phyloP scores from a whole-genome alignment of 2,888 invertebrate species.

The Drosophila incognita region DNA sequence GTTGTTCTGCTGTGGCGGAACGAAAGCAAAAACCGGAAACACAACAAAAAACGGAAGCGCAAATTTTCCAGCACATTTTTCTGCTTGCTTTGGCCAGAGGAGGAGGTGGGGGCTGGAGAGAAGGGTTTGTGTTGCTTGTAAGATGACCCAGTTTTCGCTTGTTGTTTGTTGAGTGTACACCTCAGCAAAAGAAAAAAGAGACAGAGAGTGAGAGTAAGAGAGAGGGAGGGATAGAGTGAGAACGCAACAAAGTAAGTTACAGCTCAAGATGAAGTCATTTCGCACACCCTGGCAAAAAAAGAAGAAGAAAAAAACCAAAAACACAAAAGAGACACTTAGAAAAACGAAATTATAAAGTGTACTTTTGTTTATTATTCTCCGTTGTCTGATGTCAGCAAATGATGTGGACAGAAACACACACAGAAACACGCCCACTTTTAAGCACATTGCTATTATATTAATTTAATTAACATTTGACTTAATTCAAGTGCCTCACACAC shows the following conservation, averaged over 20 bases:
- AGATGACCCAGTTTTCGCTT: conserved; percentile 70
- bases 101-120: background rate
- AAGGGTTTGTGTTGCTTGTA: conserved; percentile 3
- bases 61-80: conserved; percentile 83
- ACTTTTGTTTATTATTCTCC: conserved; percentile 14
- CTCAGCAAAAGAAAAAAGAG: background rate
- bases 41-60: conserved; percentile 82
- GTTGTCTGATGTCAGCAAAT: conserved; percentile 55
- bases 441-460: conserved; percentile 36
- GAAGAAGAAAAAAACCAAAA: background rate
- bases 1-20: conserved; percentile 28
- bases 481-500: conserved; percentile 7
- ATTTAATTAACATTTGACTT: conserved; percentile 63
- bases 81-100: conserved; percentile 20
- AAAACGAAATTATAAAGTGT: conserved; percentile 43
- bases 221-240: background rate
- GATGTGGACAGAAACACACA: background rate
- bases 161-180: conserved; percentile 44
- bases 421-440: conserved; percentile 1
- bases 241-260: conserved; percentile 61
- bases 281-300: conserved; percentile 28
- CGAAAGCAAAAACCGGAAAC: conserved; percentile 78
- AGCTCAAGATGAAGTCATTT: conserved; percentile 69
- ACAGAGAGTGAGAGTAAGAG: background rate
- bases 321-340: conserved; percentile 31